These are phyloP conservation scores for Cydia amplana DNA, from an alignment of 1,140 invertebrate genomes.

Conservation along the genomic window DNA sequence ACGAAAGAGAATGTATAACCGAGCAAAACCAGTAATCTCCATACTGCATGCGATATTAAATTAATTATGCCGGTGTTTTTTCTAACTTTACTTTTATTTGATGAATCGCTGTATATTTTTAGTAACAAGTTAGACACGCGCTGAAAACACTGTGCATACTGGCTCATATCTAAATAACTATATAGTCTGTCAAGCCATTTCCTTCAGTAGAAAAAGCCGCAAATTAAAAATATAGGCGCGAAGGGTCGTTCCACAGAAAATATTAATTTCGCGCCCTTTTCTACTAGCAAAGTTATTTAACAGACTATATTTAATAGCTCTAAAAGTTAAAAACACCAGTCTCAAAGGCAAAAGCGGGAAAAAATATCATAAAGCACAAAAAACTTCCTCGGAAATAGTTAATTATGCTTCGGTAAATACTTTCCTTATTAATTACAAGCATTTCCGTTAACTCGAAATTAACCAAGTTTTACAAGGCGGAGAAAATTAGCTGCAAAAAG, in stretches of 20 bases:
- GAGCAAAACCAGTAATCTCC: not conserved
- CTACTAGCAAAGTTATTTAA: no score
- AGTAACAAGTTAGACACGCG: no score
- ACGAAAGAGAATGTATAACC: not conserved
- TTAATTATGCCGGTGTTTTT: not conserved
- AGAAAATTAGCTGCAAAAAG: slow-evolving; percentile 2
- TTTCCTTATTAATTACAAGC: slow-evolving; percentile 12
- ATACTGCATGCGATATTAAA: slow-evolving; percentile 1
- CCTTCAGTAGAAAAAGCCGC: no score
- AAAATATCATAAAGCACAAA: not conserved
- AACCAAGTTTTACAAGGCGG: slow-evolving; percentile 2
- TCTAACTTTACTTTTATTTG: no score
- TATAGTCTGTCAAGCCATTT: no score
- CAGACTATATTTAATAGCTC: no score
- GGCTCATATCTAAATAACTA: no score
- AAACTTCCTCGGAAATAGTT: not conserved
- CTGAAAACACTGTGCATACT: no score
- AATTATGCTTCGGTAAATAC: slow-evolving; percentile 7
- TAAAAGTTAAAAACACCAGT: not conserved
- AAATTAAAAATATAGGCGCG: no score
- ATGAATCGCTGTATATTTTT: no score
- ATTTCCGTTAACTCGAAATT: slow-evolving; percentile 2
- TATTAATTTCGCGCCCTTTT: no score
- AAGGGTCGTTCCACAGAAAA: no score
- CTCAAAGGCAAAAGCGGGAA: not conserved